These are phyloP conservation scores for Epistrophe eligans DNA, from an alignment of 2,888 invertebrate species.

Conservation along the genomic window DNA sequence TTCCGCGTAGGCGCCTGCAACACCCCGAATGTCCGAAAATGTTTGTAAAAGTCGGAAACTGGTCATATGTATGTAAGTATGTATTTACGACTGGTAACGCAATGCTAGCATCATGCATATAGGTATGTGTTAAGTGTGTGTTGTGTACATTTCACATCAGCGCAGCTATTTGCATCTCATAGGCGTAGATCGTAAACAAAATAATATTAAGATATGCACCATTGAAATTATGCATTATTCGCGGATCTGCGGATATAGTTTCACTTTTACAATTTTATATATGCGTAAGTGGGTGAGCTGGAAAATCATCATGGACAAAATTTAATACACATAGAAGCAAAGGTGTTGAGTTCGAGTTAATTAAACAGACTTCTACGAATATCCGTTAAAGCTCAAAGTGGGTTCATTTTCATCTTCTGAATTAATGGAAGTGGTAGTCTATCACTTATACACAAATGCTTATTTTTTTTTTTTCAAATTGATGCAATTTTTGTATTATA, in stretches of 20 bases:
- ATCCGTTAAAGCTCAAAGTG: neutral
- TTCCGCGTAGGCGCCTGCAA: conserved; percentile 63
- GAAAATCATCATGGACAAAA: neutral
- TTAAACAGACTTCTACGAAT: neutral
- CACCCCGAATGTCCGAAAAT: conserved; percentile 51
- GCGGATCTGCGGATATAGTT: conserved; percentile 58
- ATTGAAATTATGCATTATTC: conserved; percentile 34
- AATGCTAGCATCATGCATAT: neutral
- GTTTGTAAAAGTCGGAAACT: conserved; percentile 60
- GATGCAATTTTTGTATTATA: too few relatives aligned
- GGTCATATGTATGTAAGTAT: neutral
- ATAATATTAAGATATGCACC: conserved; percentile 30
- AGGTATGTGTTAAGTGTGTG: neutral
- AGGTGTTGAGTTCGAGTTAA: neutral
- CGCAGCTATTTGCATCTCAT: conserved; percentile 52
- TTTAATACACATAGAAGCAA: neutral
- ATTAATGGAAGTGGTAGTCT: too few relatives aligned
- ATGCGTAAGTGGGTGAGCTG: conserved; percentile 48
- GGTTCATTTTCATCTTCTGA: too few relatives aligned
- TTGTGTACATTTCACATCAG: neutral
- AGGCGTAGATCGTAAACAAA: conserved; percentile 39
- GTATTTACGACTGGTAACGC: neutral
- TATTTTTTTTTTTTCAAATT: too few relatives aligned
- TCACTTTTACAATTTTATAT: conserved; percentile 41
- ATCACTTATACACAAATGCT: too few relatives aligned